Evolutionary conservation across 2,888 invertebrate genomes (phyloP), one percentile per base, ranked within the genome.

Genomic region (Pachymerium ferrugineum): DNA sequence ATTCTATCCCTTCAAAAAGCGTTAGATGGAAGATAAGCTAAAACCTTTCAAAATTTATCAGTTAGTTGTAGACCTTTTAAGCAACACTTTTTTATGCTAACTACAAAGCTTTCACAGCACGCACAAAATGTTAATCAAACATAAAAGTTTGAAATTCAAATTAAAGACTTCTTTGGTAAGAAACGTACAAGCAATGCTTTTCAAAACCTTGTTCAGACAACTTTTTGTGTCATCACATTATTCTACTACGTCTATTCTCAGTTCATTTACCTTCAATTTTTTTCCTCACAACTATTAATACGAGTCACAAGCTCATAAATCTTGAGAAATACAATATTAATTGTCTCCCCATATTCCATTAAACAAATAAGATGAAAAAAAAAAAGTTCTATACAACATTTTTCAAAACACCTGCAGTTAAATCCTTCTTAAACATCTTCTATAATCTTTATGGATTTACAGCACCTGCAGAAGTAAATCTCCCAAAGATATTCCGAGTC

Each of bases 361-460:
- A n/a, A n/a, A n/a, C n/a, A n/a, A n/a, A n/a, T n/a, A n/a, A n/a
- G n/a, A n/a, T n/a, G n/a, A n/a, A n/a, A n/a, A n/a, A n/a, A n/a
- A n/a, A n/a, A n/a, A n/a, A n/a, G n/a, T n/a, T n/a, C n/a, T 54
- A 54, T 28, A 54, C 25, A 28, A 25, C 25, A 25, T 25, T 54
- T 54, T 25, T 54, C 25, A 54, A 54, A 54, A 54, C 54, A 54
- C 54, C 54, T 54, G 54, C 54, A 54, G 54, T 4, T 54, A 54
- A 54, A 54, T 54, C 54, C 54, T 54, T 22, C 54, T 54, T 54
- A 54, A 54, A 54, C 25, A 22, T 22, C 25, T 47, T 19, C 8
- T 54, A 54, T 54, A 28, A 54, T 54, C 54, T 54, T 47, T 54
- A 54, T 54, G 54, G 54, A 54, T 54, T 54, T 14, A 54, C 22